These are phyloP conservation scores for Slavum lentiscoides DNA, from an alignment of 2,888 invertebrate species.

Conservation along the genomic window DNA sequence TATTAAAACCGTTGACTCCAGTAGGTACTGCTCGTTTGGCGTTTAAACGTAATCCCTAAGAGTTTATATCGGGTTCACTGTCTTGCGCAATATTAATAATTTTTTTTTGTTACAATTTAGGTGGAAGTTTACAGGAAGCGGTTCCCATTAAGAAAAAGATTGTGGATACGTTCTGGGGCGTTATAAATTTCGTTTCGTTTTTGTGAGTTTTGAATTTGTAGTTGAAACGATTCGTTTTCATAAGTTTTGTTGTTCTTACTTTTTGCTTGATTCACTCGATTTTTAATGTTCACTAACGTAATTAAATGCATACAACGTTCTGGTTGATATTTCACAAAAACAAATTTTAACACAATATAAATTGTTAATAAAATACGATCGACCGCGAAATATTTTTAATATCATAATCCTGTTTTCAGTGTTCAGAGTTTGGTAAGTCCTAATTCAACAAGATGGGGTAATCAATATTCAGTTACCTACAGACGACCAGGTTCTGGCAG, in stretches of 20 bases:
- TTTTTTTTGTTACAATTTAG: constrained; percentile 11
- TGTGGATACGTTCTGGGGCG: constrained; percentile 35
- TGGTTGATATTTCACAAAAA: too few species aligned
- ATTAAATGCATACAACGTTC: too few species aligned
- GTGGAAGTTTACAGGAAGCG: constrained; percentile 29
- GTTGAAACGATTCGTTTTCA: neutral
- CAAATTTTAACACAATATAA: too few species aligned
- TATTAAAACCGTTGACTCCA: too few species aligned
- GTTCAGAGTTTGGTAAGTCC: constrained; percentile 43
- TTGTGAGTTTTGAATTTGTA: constrained; percentile 27
- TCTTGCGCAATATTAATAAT: neutral
- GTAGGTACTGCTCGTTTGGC: too few species aligned
- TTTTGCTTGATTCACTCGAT: neutral
- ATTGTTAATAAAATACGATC: too few species aligned
- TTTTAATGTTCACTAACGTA: too few species aligned
- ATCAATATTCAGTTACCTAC: constrained; percentile 44
- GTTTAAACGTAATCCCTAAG: too few species aligned
- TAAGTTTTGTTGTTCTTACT: neutral
- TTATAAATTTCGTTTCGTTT: constrained; percentile 39
- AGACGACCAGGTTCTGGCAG: constrained; percentile 28
- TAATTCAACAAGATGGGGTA: constrained; percentile 48
- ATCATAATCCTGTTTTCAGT: constrained; percentile 10
- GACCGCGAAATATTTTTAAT: neutral
- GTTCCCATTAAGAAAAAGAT: constrained; percentile 46
- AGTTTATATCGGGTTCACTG: neutral